Conservation (phyloP, 2,888 invertebrate genomes). For the Prosapia bicincta region DNA sequence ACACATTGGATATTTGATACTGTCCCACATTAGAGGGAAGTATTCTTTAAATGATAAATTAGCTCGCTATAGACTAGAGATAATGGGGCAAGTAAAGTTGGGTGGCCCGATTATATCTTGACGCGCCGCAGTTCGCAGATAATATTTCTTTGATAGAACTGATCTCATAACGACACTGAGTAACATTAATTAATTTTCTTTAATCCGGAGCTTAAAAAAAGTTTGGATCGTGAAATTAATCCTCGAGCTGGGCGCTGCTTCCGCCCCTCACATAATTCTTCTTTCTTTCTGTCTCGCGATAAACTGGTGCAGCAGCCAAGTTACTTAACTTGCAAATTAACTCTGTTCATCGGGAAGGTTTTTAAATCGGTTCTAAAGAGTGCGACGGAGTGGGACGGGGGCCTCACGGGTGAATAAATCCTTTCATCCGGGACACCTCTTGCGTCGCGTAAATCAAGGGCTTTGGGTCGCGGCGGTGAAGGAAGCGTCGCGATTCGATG, state of each 20-base stretch:
- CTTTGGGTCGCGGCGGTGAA: neutral
- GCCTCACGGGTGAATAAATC: neutral
- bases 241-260: neutral
- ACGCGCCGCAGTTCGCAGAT: neutral
- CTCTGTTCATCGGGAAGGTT: neutral
- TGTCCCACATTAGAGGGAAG: too few relatives aligned
- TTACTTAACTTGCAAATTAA: constrained; percentile 2
- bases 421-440: neutral
- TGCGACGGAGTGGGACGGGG: neutral
- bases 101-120: neutral
- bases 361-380: neutral
- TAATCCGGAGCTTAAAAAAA: neutral
- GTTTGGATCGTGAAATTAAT: neutral
- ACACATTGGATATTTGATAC: too few relatives aligned
- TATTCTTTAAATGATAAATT: neutral
- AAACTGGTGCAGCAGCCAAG: neutral
- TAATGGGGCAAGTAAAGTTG: neutral
- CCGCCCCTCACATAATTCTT: neutral
- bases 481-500: neutral
- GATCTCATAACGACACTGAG: neutral
- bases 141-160: neutral
- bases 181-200: constrained; percentile 2
- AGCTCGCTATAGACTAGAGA: neutral
- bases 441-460: neutral
- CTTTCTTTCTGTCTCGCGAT: neutral